These are phyloP conservation scores for Halotydeus destructor DNA, from an alignment of 1,140 invertebrate species.

Conservation along the genomic window DNA sequence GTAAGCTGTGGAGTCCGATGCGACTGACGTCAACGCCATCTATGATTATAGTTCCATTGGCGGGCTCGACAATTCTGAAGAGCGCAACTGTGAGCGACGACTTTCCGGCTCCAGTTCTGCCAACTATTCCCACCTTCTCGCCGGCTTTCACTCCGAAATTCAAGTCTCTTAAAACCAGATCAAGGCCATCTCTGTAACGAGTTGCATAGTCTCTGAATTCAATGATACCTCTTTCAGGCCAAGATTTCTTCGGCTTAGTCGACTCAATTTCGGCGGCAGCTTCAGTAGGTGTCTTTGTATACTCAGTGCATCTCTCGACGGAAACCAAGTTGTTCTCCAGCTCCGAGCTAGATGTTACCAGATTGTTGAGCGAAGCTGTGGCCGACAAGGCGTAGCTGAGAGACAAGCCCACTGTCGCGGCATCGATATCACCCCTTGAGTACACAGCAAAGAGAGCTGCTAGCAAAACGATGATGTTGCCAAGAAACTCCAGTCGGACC, in stretches of 20 bases:
- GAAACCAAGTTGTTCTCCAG: constrained; percentile 64
- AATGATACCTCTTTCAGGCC: constrained; percentile 20
- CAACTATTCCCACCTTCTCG: constrained; percentile 51
- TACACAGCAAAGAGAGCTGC: constrained; percentile 66
- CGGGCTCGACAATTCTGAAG: constrained; percentile 29
- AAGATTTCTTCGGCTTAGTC: constrained; percentile 13
- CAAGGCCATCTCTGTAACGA: constrained; percentile 21
- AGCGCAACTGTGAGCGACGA: constrained; percentile 16
- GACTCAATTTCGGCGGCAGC: constrained; percentile 38
- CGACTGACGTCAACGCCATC: constrained; percentile 7
- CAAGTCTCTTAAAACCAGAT: constrained; percentile 31
- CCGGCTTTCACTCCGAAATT: constrained; percentile 18
- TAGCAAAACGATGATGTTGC: constrained; percentile 23
- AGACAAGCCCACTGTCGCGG: constrained; percentile 54
- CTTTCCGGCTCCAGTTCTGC: constrained; percentile 35
- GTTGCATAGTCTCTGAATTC: constrained; percentile 21
- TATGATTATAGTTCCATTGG: constrained; percentile 23
- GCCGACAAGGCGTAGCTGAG: constrained; percentile 81
- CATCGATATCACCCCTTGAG: constrained; percentile 37
- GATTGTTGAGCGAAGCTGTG: constrained; percentile 57
- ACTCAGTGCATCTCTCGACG: constrained; percentile 77
- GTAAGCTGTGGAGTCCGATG: constrained; percentile 31
- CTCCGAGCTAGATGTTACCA: constrained; percentile 78
- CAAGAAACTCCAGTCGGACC: constrained; percentile 23
- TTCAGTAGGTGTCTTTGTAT: constrained; percentile 42